phyloP scores from a whole-genome alignment of 2,113 vertebrate species.

The Catagonus wagneri region DNA sequence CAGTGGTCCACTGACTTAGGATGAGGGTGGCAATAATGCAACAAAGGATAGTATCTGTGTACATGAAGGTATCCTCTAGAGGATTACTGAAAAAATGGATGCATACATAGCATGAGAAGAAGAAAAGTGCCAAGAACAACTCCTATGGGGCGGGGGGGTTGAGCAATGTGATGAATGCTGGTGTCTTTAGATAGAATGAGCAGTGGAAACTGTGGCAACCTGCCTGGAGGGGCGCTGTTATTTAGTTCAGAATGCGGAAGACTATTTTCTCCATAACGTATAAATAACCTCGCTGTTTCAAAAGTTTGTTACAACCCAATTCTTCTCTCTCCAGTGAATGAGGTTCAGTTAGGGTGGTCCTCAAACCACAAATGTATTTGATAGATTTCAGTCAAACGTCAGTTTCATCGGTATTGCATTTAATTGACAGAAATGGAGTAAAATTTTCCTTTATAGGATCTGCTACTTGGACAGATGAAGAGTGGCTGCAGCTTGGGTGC shows the following conservation, averaged over 20 bases:
- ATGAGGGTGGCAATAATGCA: not conserved
- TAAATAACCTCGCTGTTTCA: not conserved
- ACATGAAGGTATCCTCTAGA: not conserved
- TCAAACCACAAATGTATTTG: not conserved
- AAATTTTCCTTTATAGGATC: not conserved
- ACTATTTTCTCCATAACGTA: not conserved
- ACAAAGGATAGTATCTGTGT: not conserved
- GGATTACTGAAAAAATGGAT: not conserved
- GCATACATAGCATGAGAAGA: not conserved
- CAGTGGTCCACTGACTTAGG: not conserved
- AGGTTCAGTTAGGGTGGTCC: not conserved
- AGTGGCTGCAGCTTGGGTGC: not conserved
- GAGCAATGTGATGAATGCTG: not conserved
- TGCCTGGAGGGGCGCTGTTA: not conserved
- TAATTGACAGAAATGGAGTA: not conserved
- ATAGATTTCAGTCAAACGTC: not conserved
- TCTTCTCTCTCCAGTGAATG: not conserved
- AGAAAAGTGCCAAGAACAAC: not conserved
- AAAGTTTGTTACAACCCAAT: not conserved
- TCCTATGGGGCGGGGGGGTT: not conserved
- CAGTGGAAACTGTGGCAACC: not conserved
- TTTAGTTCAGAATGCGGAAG: not conserved
- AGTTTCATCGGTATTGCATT: not conserved
- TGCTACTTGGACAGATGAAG: not conserved
- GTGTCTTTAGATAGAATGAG: not conserved